Base-by-base conservation (phyloP, 1,140 invertebrate species). In the Lasioglossum albipes region DNA sequence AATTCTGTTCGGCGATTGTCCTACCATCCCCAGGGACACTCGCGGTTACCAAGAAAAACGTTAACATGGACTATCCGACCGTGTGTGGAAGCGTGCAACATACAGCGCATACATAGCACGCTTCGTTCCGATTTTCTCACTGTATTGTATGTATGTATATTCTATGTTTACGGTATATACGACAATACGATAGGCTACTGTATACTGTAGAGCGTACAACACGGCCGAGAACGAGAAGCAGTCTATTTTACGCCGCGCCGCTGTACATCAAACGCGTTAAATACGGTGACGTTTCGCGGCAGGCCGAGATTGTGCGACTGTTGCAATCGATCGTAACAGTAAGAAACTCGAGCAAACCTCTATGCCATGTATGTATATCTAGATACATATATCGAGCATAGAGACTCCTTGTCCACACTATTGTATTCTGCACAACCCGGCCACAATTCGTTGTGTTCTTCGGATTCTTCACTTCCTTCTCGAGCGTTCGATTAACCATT, bases 291-390 rank as follows among this genome's bases (percentile, higher is more conserved):
- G 70, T 82, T 67, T 73, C 70, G 52, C 54, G 68, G 52, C 70
- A 49, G 52, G 69, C 76, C n/a, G 81, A 82, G 81, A 82, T 82
- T 82, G 76, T 82, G 76, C 76, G 69, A 82, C 81, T 82, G 70
- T 64, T 78, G 67, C 81, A 76, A 82, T 82, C 81, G 81, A 82
- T 82, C 69, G 81, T 69, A 16, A 22, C 54, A 77, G 67, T 57
- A 49, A 76, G 79, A 81, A 81, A 81, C 79, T 77, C 74, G 65
- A 77, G 22, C 45, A n/a, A 9, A n/a, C 42, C 49, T 77, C 69
- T 77, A 49, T 81, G 5, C 36, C 5, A 3, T 36, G 5, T 36
- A 36, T 49, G 45, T 49, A 49, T 49, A 12, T 13, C 13, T 49
- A 49, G 2, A 77, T 81, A 81, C 49, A 67, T 81, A 81, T 77